A percentile compares a stretch with the other conserved stretches of the same genome.
Evolutionary conservation across 1,140 invertebrate genomes (phyloP).

Genomic region (Sitobion miscanthi): DNA sequence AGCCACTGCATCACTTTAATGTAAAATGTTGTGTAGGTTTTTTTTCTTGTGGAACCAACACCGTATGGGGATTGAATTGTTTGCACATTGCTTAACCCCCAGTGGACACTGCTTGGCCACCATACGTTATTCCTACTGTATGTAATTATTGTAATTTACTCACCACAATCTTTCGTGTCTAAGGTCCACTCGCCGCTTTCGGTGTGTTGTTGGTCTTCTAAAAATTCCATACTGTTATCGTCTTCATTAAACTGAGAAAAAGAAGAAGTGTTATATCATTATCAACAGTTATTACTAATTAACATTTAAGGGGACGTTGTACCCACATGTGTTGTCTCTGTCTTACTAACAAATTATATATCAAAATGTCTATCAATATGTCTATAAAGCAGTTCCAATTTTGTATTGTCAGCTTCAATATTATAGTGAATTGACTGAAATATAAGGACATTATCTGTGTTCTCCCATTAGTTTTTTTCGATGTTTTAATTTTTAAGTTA

Average conservation of each 20-base stretch:
- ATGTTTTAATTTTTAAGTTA: no score
- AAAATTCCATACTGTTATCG: conserved; percentile 51
- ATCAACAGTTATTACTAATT: background rate
- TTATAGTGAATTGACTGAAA: no score
- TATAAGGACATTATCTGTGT: no score
- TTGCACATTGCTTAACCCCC: no score
- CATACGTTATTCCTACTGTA: background rate
- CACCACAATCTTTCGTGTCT: conserved; percentile 30
- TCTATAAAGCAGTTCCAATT: background rate
- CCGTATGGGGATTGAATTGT: no score
- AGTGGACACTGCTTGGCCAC: no score
- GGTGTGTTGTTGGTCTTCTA: conserved; percentile 34
- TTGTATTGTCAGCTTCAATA: no score
- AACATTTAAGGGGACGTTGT: background rate
- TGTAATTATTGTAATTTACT: background rate
- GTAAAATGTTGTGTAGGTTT: background rate
- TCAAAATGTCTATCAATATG: background rate
- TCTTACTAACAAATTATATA: background rate
- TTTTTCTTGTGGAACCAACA: no score
- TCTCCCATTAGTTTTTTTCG: no score
- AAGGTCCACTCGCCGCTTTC: conserved; percentile 46
- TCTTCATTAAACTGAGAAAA: conserved; percentile 44
- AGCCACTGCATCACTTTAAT: background rate
- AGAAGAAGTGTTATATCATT: background rate
- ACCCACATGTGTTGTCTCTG: no score